Base-by-base conservation (phyloP, 2,888 invertebrate genomes). In the Villa cingulata region DNA sequence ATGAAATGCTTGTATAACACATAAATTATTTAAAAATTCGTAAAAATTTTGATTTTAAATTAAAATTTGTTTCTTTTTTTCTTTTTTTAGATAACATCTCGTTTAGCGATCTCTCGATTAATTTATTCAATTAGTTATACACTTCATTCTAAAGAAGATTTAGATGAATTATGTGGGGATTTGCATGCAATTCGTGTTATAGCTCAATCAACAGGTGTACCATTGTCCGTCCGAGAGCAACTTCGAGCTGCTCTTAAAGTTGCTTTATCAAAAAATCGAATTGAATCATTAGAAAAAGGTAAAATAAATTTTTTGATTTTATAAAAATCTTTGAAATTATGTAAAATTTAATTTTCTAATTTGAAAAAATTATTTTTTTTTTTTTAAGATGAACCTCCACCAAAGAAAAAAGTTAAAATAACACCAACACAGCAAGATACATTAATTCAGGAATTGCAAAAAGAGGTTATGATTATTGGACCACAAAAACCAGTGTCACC, bases 111-210 rank as follows among this genome's bases (percentile, higher is more conserved):
- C 44, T 63, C 68, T 4, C 66, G 69, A 20, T 58, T 70, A 52
- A 58, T 70, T 45, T 68, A 70, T 54, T 65, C 68, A 3, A 69
- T 70, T 37, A 68, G 69, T 51, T 65, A 66, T 52, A 64, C 64
- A 14, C 60, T 70, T 59, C 64, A 67, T 53, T 61, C 68, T 2
- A 70, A 70, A 53, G 68, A 69, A 39, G 67, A 69, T 50, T 58
- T 67, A 27, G 68, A 69, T 50, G 70, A 70, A 50, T 53, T 70
- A 29, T 70, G 68, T 54, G 69, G 69, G 9, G 70, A 70, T 57
- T 59, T 70, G 37, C 66, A 68, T 58, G 69, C 68, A 46, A 66
- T 70, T 41, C 62, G 68, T n/a, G 62, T 70, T 20, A 64, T 70
- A 56, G 68, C 67, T 45, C 65, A 69, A 54, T 61, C 66, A 19